Evolutionary conservation across 2,888 invertebrate genomes (phyloP).

Genomic region (Brassicogethes aeneus): DNA sequence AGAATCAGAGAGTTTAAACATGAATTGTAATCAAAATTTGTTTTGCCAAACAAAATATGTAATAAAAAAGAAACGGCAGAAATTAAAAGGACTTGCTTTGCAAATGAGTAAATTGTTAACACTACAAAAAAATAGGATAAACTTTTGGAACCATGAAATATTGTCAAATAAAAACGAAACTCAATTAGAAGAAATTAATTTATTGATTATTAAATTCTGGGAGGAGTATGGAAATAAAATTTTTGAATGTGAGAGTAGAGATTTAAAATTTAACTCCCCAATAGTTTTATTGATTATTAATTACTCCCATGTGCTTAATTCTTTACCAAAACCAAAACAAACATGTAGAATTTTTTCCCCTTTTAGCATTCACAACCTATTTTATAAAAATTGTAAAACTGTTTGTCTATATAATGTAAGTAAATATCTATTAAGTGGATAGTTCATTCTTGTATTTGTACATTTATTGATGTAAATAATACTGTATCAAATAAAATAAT

Average conservation of each 20-base stretch:
- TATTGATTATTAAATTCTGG: conserved; percentile 18
- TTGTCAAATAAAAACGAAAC: conserved; percentile 43
- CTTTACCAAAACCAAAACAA: too few relatives aligned
- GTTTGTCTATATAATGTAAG: conserved; percentile 1
- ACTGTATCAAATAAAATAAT: too few relatives aligned
- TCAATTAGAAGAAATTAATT: conserved; percentile 31
- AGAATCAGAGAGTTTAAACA: conserved; percentile 8
- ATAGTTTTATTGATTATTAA: conserved; percentile 21
- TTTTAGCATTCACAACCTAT: background rate
- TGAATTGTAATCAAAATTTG: conserved; percentile 5
- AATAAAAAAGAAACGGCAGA: conserved; percentile 34
- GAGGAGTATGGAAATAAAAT: conserved; percentile 26
- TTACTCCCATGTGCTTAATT: too few relatives aligned
- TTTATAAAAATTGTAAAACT: background rate
- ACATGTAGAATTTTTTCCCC: background rate
- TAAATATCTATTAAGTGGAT: background rate
- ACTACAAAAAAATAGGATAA: conserved; percentile 41
- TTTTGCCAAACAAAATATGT: conserved; percentile 18
- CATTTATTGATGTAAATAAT: background rate
- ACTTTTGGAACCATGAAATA: conserved; percentile 48
- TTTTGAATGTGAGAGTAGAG: conserved; percentile 17
- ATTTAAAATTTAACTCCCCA: conserved; percentile 2
- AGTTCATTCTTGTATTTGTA: background rate
- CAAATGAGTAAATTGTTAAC: conserved; percentile 41
- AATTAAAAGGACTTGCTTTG: conserved; percentile 42